Evolutionary conservation across 2,888 invertebrate genomes (phyloP).

Genomic region (Timandra comae): DNA sequence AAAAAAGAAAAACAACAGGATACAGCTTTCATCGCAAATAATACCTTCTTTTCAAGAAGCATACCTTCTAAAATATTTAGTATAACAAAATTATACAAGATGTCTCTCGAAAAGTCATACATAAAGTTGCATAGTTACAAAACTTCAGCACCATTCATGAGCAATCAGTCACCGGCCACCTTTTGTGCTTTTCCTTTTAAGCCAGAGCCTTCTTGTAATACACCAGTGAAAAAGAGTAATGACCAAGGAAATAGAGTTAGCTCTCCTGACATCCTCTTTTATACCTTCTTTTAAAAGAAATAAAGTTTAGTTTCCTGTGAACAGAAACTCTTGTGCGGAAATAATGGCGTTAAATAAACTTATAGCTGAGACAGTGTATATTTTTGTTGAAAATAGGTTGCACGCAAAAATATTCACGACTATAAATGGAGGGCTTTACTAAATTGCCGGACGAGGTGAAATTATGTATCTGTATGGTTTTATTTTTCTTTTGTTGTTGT

Average conservation of each 20-base stretch:
- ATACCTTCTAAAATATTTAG: no score
- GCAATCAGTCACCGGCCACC: constrained; percentile 39
- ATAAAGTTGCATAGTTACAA: constrained; percentile 16
- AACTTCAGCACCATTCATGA: constrained; percentile 27
- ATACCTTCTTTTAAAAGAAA: constrained; percentile 17
- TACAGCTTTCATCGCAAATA: no score
- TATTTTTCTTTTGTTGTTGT: neutral
- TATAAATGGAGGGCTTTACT: constrained; percentile 22
- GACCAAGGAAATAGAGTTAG: constrained; percentile 43
- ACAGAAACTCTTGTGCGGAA: constrained; percentile 19
- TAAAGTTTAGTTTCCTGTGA: constrained; percentile 26
- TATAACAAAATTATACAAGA: neutral
- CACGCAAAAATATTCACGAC: constrained; percentile 24
- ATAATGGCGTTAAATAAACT: constrained; percentile 34
- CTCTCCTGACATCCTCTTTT: constrained; percentile 19
- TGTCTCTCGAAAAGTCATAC: neutral
- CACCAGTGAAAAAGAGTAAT: constrained; percentile 48
- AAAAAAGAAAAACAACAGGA: no score
- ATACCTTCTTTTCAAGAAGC: no score
- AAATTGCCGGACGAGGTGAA: constrained; percentile 15
- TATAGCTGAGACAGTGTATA: constrained; percentile 30
- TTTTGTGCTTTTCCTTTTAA: constrained; percentile 35
- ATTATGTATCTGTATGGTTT: constrained; percentile 4
- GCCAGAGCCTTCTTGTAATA: constrained; percentile 31
- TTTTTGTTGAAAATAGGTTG: constrained; percentile 26